Evolutionary conservation across 2,797 vertebrate species (phyloP).

Genomic region (Chloroceryle inda): DNA sequence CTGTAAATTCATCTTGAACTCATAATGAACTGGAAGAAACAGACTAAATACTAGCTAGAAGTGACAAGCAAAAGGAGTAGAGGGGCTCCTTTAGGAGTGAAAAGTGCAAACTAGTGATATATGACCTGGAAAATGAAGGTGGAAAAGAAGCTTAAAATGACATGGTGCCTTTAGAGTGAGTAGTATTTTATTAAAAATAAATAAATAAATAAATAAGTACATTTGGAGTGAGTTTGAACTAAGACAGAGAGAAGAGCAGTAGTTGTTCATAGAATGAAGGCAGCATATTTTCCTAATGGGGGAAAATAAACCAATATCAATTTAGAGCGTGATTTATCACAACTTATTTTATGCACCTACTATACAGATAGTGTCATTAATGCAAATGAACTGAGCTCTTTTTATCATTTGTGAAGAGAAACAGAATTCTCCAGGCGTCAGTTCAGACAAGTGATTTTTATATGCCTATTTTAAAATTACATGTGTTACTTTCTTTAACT

Average conservation of each 20-base stretch:
- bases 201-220: background rate
- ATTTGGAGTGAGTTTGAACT: background rate
- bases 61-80: background rate
- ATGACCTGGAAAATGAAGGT: background rate
- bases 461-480: background rate
- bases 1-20: background rate
- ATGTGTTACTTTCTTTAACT: background rate
- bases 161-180: background rate
- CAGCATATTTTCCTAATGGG: background rate
- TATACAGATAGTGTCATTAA: background rate
- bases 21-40: background rate
- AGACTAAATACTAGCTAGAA: background rate
- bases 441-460: background rate
- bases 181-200: background rate
- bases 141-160: background rate
- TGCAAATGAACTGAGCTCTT: background rate
- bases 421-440: background rate
- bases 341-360: background rate
- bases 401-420: background rate
- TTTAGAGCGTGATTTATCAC: rapidly evolving
- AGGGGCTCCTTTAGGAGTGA: background rate
- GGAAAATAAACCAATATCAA: background rate
- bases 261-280: background rate
- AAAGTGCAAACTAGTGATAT: background rate
- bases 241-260: background rate